Evolutionary conservation across 1,140 invertebrate species (phyloP), one percentile per base, ranked within the genome.

Genomic region (Melitaea cinxia): DNA sequence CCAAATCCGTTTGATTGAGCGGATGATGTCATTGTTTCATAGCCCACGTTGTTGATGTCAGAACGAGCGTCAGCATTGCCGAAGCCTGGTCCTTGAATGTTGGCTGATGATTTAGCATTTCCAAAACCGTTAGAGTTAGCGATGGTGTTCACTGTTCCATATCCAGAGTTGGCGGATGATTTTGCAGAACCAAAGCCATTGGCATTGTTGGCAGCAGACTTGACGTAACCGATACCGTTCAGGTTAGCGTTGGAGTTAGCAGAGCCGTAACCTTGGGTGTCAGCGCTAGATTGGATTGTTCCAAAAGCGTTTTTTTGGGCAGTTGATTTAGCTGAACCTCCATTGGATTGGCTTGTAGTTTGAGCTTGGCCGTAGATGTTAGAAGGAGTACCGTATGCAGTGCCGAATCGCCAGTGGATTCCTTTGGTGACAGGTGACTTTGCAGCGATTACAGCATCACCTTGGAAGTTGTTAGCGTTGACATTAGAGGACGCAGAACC

Each of bases 401-500:
- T 85, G 23, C 83, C 83, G 66, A 88, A 84, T 28, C 73, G 77
- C 85, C 85, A 88, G 39, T 62, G 57, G 58, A 78, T 76, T 39
- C 74, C 65, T 23, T 77, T 70, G 9, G 70, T 30, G 50, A 64
- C 57, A 12, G 39, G 37, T 12, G 75, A 58, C 39, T 79, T 82
- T 49, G 73, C 76, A 69, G 66, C 37, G 17, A 61, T 69, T 28
- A 73, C 56, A 14, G 57, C 55, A n/a, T 49, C 28, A 1, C 21
- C 39, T 55, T 55, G 37, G 14, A 50, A 26, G 39, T 69, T 68
- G 39, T 79, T 78, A 7, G 77, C 60, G 50, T 85, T 78, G 5
- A 82, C 78, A 58, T 78, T 79, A 1, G 80, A 79, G 19, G 75
- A 74, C 5, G 81, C 75, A 14, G 73, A 73, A 39, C 75, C 79